phyloP scores from a whole-genome alignment of 1,140 invertebrate genomes.

The Palaemon carinicauda region DNA sequence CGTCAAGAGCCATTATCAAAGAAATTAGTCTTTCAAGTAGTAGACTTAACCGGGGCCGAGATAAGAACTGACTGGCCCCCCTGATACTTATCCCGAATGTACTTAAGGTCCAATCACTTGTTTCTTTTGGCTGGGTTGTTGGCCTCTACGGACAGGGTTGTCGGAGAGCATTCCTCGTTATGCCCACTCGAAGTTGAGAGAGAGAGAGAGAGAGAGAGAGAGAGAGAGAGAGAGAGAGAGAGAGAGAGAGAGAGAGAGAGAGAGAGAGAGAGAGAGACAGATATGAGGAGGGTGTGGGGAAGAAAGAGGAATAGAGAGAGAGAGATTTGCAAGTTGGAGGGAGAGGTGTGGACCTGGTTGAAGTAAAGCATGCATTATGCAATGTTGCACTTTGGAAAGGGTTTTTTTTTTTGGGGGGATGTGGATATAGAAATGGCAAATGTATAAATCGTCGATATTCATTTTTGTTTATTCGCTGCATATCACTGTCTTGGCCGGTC shows the following conservation, averaged over 20 bases:
- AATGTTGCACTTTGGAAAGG: background rate
- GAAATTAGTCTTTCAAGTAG: slow-evolving; percentile 46
- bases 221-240: background rate
- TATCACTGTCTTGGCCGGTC: too few relatives aligned
- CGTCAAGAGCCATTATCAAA: slow-evolving; percentile 39
- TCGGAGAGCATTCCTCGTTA: background rate
- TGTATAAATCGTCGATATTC: background rate
- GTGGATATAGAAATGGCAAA: background rate
- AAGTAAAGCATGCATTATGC: background rate
- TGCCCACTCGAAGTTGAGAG: background rate
- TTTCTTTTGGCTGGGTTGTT: background rate
- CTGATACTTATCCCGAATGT: background rate
- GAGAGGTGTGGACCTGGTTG: too few relatives aligned
- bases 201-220: background rate
- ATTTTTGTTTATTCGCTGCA: background rate
- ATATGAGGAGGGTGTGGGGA: background rate
- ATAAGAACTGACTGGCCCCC: slow-evolving; percentile 18
- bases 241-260: background rate
- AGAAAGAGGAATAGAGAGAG: background rate
- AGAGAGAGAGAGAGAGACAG: background rate
- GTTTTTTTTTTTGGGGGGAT: background rate
- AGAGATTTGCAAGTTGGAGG: background rate
- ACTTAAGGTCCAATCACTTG: background rate
- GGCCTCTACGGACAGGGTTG: background rate
- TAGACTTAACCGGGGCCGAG: slow-evolving; percentile 28